Evolutionary conservation across 2,797 vertebrate species (phyloP).

Genomic region (Luscinia megarhynchos): DNA sequence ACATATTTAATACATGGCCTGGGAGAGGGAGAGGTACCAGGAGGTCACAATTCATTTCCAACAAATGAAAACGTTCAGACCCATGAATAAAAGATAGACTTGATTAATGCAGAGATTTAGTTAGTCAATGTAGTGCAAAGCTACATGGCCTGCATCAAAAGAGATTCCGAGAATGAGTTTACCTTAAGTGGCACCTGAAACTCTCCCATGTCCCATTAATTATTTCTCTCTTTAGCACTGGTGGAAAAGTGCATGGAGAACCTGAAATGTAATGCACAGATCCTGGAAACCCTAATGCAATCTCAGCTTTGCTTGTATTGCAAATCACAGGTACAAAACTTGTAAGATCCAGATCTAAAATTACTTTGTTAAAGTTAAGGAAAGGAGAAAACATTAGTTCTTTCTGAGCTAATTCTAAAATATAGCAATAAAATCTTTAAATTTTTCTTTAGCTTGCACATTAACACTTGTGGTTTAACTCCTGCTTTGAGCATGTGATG

Average conservation of each 20-base stretch:
- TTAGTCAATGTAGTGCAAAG: background rate
- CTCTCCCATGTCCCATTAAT: background rate
- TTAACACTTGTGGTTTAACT: background rate
- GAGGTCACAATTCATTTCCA: background rate
- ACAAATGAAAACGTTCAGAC: background rate
- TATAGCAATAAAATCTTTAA: background rate
- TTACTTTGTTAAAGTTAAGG: background rate
- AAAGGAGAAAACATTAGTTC: background rate
- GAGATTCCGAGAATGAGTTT: background rate
- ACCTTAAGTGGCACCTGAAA: background rate
- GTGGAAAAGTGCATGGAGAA: background rate
- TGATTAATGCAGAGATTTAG: background rate
- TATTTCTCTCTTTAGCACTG: background rate
- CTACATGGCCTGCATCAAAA: background rate
- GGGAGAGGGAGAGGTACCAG: background rate
- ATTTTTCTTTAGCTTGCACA: background rate
- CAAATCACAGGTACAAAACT: background rate
- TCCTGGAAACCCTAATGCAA: background rate
- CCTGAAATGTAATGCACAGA: background rate
- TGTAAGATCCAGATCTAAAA: background rate
- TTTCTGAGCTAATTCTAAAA: background rate
- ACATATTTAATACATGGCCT: background rate
- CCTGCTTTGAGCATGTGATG: background rate
- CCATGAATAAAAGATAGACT: slow-evolving; percentile 43
- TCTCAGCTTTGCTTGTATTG: background rate